Percentiles rank a stretch among this genome's conserved stretches.
Evolutionary conservation across 2,113 vertebrate genomes (phyloP).

Genomic region (Phylloscopus trochilus): DNA sequence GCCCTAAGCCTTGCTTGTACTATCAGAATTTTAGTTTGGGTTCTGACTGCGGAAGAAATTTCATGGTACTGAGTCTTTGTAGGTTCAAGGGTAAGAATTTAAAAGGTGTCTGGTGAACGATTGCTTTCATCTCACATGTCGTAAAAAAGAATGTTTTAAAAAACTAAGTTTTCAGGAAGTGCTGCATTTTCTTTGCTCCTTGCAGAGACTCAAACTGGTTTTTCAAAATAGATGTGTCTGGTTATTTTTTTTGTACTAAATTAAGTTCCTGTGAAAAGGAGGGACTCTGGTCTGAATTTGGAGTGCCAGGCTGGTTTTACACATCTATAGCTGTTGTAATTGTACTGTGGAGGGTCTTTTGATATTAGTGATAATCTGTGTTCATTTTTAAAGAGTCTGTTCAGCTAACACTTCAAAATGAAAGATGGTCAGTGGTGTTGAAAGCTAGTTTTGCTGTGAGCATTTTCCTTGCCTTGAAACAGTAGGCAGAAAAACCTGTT

Average conservation of each 20-base stretch:
- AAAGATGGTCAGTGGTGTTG: background rate
- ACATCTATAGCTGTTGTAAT: background rate
- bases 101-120: background rate
- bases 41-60: background rate
- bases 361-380: background rate
- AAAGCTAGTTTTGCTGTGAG: background rate
- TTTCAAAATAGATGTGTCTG: background rate
- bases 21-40: background rate
- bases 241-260: background rate
- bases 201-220: background rate
- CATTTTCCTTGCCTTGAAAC: background rate
- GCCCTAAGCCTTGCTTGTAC: background rate
- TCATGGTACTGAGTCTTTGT: background rate
- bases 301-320: background rate
- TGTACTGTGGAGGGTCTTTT: background rate
- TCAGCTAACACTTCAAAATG: background rate
- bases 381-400: background rate
- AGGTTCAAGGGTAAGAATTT: background rate
- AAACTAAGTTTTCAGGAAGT: background rate
- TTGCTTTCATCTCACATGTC: background rate
- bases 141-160: background rate
- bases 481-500: background rate
- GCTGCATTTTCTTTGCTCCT: background rate
- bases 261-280: background rate
- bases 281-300: background rate